These are phyloP conservation scores for Drosophila repletoides DNA, from an alignment of 1,140 invertebrate species.

Conservation along the genomic window DNA sequence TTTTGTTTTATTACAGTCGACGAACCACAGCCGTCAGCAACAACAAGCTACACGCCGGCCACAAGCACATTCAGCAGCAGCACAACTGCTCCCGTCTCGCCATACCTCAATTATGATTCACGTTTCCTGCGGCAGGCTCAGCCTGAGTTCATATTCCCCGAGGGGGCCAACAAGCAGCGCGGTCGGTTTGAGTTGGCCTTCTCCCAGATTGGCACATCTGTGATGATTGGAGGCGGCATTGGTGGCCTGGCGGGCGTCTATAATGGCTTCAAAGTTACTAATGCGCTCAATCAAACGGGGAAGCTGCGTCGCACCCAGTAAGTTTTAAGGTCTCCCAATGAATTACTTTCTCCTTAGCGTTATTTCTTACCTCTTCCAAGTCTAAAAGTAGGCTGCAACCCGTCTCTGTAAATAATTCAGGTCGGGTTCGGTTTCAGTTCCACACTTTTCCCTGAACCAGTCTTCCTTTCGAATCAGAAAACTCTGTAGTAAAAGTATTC, in stretches of 20 bases:
- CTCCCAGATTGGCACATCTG: constrained; percentile 95
- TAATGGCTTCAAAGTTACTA: constrained; percentile 92
- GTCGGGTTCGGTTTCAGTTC: no score
- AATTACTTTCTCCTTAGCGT: no score
- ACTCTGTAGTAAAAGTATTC: no score
- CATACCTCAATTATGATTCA: constrained; percentile 96
- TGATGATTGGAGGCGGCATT: constrained; percentile 91
- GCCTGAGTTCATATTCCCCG: constrained; percentile 96
- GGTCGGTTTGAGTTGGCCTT: constrained; percentile 95
- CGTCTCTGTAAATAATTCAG: no score
- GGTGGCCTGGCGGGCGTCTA: constrained; percentile 94
- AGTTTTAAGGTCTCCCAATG: no score
- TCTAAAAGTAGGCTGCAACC: no score
- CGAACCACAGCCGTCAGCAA: constrained; percentile 32
- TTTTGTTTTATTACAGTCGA: constrained; percentile 43
- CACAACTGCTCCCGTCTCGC: constrained; percentile 89
- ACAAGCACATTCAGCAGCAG: constrained; percentile 71
- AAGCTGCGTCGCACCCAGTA: constrained; percentile 96
- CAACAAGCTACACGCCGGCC: constrained; percentile 46
- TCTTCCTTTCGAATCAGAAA: no score
- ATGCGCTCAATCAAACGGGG: constrained; percentile 91
- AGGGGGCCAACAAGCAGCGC: constrained; percentile 90
- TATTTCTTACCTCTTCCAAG: no score
- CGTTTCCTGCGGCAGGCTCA: constrained; percentile 90
- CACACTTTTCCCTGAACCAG: no score